Evolutionary conservation across 2,113 vertebrate species (phyloP).

Genomic region (Psittacara wagleri): DNA sequence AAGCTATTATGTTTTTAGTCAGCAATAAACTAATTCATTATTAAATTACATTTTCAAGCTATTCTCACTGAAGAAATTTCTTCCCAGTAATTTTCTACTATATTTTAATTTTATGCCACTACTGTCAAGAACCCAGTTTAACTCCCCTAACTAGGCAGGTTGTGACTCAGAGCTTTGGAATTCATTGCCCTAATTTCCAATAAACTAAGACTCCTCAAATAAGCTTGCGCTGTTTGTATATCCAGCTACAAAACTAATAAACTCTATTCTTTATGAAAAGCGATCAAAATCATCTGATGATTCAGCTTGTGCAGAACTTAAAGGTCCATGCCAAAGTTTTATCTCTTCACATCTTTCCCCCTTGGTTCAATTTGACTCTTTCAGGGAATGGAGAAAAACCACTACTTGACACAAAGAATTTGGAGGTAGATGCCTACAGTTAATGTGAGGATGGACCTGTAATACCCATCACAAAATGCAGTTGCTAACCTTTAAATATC

Average conservation of each 20-base stretch:
- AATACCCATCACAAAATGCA: rapidly evolving
- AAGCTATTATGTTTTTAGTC: neutral
- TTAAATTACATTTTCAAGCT: neutral
- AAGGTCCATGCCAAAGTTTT: neutral
- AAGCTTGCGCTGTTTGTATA: neutral
- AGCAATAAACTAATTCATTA: neutral
- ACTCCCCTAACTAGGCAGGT: neutral
- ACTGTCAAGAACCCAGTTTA: neutral
- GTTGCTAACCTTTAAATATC: neutral
- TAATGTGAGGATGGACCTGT: neutral
- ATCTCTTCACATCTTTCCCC: neutral
- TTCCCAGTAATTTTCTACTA: neutral
- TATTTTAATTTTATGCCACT: neutral
- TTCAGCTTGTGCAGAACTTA: neutral
- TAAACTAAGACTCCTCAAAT: neutral
- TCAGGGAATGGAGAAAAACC: neutral
- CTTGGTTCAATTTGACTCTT: neutral
- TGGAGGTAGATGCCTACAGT: neutral
- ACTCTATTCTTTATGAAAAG: neutral
- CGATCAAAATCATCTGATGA: neutral
- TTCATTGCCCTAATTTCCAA: neutral
- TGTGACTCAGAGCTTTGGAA: neutral
- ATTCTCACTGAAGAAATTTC: neutral
- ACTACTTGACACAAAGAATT: neutral
- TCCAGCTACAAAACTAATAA: neutral